phyloP scores from a whole-genome alignment of 2,113 vertebrate species.

The Monarcha castaneiventris region DNA sequence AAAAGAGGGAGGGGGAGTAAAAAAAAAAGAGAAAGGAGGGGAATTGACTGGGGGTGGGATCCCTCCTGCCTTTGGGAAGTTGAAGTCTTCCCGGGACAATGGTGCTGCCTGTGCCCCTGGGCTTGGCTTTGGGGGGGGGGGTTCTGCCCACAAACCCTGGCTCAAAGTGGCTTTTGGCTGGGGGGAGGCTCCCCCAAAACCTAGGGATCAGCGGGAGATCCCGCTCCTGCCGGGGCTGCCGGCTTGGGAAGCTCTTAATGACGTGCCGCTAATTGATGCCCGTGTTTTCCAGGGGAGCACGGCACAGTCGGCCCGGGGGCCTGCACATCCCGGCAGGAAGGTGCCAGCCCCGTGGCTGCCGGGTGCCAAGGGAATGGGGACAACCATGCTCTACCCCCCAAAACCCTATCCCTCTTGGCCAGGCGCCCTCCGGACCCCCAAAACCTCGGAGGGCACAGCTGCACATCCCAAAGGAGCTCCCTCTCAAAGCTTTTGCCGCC shows the following conservation, averaged over 20 bases:
- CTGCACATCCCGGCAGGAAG: fast-evolving
- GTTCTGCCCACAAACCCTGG: fast-evolving
- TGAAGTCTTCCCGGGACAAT: neutral
- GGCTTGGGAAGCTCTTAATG: neutral
- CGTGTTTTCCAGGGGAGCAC: fast-evolving
- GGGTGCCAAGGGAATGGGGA: neutral
- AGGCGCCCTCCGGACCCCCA: neutral
- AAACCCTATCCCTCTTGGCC: fast-evolving
- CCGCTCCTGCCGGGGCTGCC: neutral
- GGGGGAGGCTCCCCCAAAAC: neutral
- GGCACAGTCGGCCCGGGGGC: neutral
- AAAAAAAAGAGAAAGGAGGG: neutral
- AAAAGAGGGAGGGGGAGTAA: fast-evolving
- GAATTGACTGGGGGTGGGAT: neutral
- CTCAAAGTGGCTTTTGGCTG: neutral
- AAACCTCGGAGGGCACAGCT: neutral
- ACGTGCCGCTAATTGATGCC: neutral
- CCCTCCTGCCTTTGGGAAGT: neutral
- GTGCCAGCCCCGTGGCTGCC: fast-evolving
- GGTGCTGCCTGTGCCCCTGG: neutral
- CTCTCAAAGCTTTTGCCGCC: neutral
- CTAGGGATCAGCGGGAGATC: fast-evolving
- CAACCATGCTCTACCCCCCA: fast-evolving
- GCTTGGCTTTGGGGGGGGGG: neutral
- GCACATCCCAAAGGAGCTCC: fast-evolving